phyloP scores from a whole-genome alignment of 2,888 invertebrate genomes.

The Sarcophaga variegata region DNA sequence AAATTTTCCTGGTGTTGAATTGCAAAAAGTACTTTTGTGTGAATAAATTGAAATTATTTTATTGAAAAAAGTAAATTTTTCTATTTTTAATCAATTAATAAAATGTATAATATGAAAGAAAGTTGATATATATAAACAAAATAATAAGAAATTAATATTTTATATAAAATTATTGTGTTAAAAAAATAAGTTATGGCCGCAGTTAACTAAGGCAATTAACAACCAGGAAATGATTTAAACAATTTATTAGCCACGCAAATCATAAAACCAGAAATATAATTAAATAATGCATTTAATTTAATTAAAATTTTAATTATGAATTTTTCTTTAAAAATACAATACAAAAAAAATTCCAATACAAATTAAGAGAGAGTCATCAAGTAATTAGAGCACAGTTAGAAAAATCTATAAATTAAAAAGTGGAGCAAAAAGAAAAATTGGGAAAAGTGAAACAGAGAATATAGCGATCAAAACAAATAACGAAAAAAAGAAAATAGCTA shows the following conservation, averaged over 20 bases:
- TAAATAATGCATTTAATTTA: background rate
- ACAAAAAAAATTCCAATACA: background rate
- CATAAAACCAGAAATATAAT: background rate
- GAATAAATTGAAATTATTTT: conserved; percentile 2
- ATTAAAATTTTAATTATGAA: background rate
- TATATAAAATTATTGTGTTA: background rate
- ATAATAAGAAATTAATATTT: background rate
- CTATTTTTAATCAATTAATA: background rate
- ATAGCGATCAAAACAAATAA: conserved; percentile 40
- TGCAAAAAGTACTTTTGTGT: conserved; percentile 2
- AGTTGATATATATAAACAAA: background rate
- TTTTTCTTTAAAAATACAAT: background rate
- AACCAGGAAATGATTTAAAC: conserved; percentile 30
- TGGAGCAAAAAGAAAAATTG: conserved; percentile 46
- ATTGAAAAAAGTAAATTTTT: background rate
- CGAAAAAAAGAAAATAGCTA: background rate
- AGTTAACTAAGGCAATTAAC: conserved; percentile 2
- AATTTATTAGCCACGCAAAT: background rate
- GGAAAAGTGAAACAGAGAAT: conserved; percentile 35
- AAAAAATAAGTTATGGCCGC: background rate
- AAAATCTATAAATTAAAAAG: conserved; percentile 72
- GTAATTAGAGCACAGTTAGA: conserved; percentile 62
- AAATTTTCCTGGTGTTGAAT: conserved; percentile 30
- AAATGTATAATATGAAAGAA: background rate
- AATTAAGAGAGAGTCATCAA: background rate